Evolutionary conservation across 2,113 vertebrate genomes (phyloP).

Genomic region (Centropus bengalensis): DNA sequence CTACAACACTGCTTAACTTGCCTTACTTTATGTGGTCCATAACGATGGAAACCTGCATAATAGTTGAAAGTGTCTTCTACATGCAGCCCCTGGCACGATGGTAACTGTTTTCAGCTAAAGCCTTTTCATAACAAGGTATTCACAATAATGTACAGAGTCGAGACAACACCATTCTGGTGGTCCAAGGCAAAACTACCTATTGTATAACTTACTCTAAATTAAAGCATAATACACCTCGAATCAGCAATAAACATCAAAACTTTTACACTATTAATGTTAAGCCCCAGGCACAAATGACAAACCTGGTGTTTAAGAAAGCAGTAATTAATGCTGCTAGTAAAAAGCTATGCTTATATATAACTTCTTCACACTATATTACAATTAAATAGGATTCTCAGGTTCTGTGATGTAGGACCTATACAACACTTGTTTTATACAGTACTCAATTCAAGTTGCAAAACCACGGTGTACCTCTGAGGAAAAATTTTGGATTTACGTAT

Average conservation of each 20-base stretch:
- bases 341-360: not conserved
- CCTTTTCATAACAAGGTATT: rapidly evolving
- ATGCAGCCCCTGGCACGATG: not conserved
- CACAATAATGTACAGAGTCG: not conserved
- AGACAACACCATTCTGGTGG: not conserved
- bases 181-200: not conserved
- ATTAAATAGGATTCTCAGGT: not conserved
- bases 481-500: not conserved
- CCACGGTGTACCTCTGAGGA: not conserved
- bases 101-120: not conserved
- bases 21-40: not conserved
- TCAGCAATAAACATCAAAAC: not conserved
- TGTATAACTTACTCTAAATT: not conserved
- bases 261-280: not conserved
- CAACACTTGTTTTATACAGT: not conserved
- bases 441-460: not conserved
- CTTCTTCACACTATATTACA: not conserved
- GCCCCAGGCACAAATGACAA: not conserved
- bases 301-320: not conserved
- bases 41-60: not conserved
- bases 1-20: not conserved
- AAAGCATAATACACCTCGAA: not conserved
- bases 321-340: not conserved
- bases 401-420: not conserved
- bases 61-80: not conserved